These are phyloP conservation scores for Anaspis maculata DNA, from an alignment of 2,888 invertebrate species.

Conservation along the genomic window DNA sequence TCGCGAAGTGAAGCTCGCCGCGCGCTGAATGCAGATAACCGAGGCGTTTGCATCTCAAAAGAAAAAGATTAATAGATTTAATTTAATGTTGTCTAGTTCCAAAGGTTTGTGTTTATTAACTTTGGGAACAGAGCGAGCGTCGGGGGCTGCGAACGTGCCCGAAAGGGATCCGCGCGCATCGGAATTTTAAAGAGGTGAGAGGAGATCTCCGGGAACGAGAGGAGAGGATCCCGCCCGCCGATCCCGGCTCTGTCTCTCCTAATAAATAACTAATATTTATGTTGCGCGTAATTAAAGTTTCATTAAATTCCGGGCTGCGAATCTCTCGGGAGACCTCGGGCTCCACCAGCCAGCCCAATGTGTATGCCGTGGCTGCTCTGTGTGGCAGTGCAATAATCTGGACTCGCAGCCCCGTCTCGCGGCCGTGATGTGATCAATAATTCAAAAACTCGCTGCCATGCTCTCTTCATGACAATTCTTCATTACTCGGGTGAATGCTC, in stretches of 20 bases:
- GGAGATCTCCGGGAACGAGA: too few species aligned
- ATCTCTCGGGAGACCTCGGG: too few species aligned
- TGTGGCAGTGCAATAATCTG: neutral
- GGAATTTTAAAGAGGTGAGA: slow-evolving; percentile 14
- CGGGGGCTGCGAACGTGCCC: too few species aligned
- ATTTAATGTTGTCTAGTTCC: slow-evolving; percentile 16
- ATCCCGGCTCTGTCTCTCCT: slow-evolving; percentile 1
- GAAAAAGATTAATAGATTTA: slow-evolving; percentile 21
- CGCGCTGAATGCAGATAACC: slow-evolving; percentile 12
- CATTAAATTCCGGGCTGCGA: slow-evolving; percentile 11
- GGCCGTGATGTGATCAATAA: slow-evolving; percentile 22
- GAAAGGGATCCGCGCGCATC: too few species aligned
- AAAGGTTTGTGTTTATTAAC: slow-evolving; percentile 13
- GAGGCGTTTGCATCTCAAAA: slow-evolving; percentile 15
- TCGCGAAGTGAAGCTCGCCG: too few species aligned
- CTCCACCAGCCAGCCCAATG: too few species aligned
- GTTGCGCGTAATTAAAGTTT: slow-evolving; percentile 15
- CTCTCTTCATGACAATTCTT: slow-evolving; percentile 28
- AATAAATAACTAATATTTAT: slow-evolving; percentile 16
- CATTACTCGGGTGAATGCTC: slow-evolving; percentile 27
- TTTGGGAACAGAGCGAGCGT: slow-evolving; percentile 10
- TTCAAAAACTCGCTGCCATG: slow-evolving; percentile 18
- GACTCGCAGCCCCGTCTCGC: too few species aligned
- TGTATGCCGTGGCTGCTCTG: too few species aligned
- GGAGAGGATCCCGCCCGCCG: too few species aligned